phyloP scores from a whole-genome alignment of 2,113 vertebrate species.

The Mormyrus iriodes region DNA sequence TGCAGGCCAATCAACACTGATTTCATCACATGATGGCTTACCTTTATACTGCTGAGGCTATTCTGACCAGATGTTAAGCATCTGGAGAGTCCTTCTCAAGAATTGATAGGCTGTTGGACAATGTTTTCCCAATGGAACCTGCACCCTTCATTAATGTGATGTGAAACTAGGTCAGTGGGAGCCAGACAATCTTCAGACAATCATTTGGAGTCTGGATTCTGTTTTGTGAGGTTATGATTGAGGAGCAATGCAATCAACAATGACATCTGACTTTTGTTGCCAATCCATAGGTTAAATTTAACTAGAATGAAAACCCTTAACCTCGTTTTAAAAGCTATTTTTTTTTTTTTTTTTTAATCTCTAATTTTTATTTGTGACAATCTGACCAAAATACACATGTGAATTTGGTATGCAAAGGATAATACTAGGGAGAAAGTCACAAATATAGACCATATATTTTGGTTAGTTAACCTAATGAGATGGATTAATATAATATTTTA shows the following conservation, averaged over 20 bases:
- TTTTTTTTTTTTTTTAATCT: neutral
- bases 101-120: neutral
- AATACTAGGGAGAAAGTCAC: neutral
- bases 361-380: neutral
- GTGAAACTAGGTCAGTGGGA: neutral
- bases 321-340: neutral
- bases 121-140: neutral
- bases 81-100: neutral
- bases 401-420: neutral
- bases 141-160: neutral
- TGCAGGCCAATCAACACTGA: neutral
- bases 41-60: neutral
- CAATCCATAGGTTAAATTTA: neutral
- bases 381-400: neutral
- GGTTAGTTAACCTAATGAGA: neutral
- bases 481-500: neutral
- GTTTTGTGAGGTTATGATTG: neutral
- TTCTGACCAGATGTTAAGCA: neutral
- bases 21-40: neutral
- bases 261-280: neutral
- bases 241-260: neutral
- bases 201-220: neutral
- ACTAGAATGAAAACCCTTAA: neutral
- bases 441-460: neutral
- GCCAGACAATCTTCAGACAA: neutral